These are phyloP conservation scores for Torymus tubicola DNA, from an alignment of 2,888 invertebrate species.

Conservation along the genomic window DNA sequence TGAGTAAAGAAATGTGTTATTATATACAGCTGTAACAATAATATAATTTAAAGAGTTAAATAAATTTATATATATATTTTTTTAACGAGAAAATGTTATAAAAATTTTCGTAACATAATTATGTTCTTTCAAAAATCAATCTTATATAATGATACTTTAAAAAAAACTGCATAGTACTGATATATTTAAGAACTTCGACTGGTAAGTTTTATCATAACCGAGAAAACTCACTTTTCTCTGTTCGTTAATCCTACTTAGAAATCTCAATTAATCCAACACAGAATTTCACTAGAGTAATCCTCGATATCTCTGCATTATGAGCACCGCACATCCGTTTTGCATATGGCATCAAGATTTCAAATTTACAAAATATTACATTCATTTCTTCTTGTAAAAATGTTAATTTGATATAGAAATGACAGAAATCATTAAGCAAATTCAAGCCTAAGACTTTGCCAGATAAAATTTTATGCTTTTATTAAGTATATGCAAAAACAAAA, in stretches of 20 bases:
- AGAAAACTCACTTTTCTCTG: constrained; percentile 39
- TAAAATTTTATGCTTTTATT: too few species aligned
- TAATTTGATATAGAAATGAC: too few species aligned
- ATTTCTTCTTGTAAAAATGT: neutral
- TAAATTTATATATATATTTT: too few species aligned
- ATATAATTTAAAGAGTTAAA: too few species aligned
- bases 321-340: constrained; percentile 19
- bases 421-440: too few species aligned
- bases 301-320: constrained; percentile 22
- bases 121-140: too few species aligned
- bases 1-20: too few species aligned
- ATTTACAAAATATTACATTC: neutral
- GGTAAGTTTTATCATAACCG: constrained; percentile 37
- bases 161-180: constrained; percentile 20
- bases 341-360: neutral
- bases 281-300: constrained; percentile 28
- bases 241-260: constrained; percentile 46
- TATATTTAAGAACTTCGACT: constrained; percentile 42
- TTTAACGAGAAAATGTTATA: too few species aligned
- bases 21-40: too few species aligned
- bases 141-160: neutral
- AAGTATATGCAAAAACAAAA: too few species aligned
- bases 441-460: too few species aligned
- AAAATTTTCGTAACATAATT: too few species aligned
- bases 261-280: constrained; percentile 51